These are phyloP conservation scores for Monodelphis domestica DNA, from an alignment of 2,797 vertebrate species.

Conservation along the genomic window DNA sequence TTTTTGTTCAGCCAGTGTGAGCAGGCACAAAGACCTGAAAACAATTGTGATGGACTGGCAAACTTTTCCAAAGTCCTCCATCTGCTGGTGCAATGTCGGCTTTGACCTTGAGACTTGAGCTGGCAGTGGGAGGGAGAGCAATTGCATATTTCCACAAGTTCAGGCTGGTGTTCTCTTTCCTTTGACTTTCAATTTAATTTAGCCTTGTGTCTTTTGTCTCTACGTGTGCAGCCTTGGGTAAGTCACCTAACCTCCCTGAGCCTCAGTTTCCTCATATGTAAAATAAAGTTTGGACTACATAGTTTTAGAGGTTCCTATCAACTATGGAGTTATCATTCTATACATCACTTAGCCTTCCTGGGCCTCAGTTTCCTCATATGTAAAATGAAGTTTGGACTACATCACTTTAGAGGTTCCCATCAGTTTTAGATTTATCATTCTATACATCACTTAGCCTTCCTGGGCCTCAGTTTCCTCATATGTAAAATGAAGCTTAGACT, in stretches of 20 bases:
- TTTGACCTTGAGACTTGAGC: background rate
- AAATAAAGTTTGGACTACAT: background rate
- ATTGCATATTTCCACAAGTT: background rate
- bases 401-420: too few relatives aligned
- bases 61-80: background rate
- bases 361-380: background rate
- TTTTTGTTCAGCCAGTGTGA: background rate
- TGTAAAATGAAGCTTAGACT: too few relatives aligned
- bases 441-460: too few relatives aligned
- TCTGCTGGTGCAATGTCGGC: background rate
- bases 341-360: too few relatives aligned
- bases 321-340: background rate
- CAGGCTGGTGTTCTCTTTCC: background rate
- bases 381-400: too few relatives aligned
- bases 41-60: background rate
- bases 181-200: background rate
- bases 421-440: too few relatives aligned
- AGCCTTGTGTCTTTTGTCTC: background rate
- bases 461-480: too few relatives aligned
- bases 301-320: background rate
- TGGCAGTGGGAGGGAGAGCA: background rate
- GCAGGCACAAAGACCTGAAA: background rate
- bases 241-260: background rate
- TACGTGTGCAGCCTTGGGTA: background rate
- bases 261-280: background rate